phyloP scores from a whole-genome alignment of 2,888 invertebrate species.

The Phengaris arion region DNA sequence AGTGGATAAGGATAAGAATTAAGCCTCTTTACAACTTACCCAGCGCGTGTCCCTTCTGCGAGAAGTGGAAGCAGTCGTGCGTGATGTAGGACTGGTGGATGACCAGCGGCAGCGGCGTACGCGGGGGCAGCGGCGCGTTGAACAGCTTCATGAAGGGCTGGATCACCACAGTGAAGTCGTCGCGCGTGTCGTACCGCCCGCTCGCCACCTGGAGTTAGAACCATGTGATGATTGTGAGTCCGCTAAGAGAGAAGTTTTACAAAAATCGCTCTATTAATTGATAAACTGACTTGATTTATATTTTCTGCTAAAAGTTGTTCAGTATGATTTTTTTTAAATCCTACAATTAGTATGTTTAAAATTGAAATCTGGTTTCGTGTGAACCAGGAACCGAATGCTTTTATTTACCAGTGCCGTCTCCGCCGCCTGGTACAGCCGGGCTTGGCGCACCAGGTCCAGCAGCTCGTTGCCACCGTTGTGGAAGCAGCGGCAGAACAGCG shows the following conservation, averaged over 20 bases:
- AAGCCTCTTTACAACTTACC: conserved; percentile 53
- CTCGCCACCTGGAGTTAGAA: conserved; percentile 72
- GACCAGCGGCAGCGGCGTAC: conserved; percentile 70
- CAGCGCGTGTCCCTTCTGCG: conserved; percentile 87
- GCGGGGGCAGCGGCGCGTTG: conserved; percentile 75
- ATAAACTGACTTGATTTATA: no score
- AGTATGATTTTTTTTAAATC: no score
- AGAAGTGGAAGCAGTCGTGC: conserved; percentile 89
- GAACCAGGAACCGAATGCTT: not conserved
- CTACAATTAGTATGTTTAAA: not conserved
- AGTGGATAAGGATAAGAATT: no score
- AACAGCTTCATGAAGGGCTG: conserved; percentile 87
- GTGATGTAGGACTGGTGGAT: conserved; percentile 86
- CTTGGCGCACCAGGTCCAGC: conserved; percentile 79
- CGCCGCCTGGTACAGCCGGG: conserved; percentile 83
- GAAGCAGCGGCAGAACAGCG: conserved; percentile 86
- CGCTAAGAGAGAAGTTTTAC: no score
- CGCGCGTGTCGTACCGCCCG: conserved; percentile 82
- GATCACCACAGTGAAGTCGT: conserved; percentile 85
- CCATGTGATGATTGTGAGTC: not conserved
- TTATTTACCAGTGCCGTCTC: conserved; percentile 80
- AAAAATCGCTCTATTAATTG: no score
- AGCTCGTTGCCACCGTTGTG: conserved; percentile 81
- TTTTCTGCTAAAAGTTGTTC: no score
- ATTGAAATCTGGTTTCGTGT: no score